A percentile compares a stretch with the other conserved stretches of the same genome.
phyloP scores from a whole-genome alignment of 2,888 invertebrate species.

The Cheilosia impressa region DNA sequence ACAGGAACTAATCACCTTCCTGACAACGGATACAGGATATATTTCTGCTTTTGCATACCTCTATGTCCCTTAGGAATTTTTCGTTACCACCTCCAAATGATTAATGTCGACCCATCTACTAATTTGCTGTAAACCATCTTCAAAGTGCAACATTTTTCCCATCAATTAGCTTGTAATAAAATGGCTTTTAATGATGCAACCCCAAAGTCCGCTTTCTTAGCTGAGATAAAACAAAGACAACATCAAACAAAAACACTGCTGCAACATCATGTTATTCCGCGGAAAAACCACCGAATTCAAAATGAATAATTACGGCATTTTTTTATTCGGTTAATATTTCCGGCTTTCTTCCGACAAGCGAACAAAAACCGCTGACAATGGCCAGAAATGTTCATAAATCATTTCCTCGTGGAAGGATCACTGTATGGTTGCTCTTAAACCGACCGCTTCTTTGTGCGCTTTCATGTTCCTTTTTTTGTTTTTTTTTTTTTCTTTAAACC shows the following conservation, averaged over 20 bases:
- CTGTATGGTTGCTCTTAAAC: slow-evolving; percentile 6
- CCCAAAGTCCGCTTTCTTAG: neutral
- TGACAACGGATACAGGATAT: too few species aligned
- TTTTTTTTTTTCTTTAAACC: slow-evolving; percentile 22
- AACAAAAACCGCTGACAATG: slow-evolving; percentile 38
- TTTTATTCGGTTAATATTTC: slow-evolving; percentile 55
- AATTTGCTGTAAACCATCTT: too few species aligned
- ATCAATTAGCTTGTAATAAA: neutral
- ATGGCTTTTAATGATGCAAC: neutral
- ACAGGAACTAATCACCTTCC: too few species aligned
- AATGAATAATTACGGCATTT: slow-evolving; percentile 47
- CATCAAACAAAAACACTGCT: neutral
- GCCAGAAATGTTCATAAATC: slow-evolving; percentile 51
- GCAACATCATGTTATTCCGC: slow-evolving; percentile 37
- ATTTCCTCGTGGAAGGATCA: slow-evolving; percentile 34
- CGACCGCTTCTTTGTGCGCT: slow-evolving; percentile 16
- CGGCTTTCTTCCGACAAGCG: slow-evolving; percentile 27
- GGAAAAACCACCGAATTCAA: slow-evolving; percentile 35
- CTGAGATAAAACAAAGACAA: neutral
- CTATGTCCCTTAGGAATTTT: too few species aligned
- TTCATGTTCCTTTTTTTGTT: neutral
- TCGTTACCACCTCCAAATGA: too few species aligned
- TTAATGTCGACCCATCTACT: too few species aligned
- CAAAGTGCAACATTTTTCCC: neutral
- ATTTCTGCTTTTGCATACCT: too few species aligned